Evolutionary conservation across 1,140 invertebrate genomes (phyloP), one percentile per base, ranked within the genome.

Genomic region (Calosoma granatense): DNA sequence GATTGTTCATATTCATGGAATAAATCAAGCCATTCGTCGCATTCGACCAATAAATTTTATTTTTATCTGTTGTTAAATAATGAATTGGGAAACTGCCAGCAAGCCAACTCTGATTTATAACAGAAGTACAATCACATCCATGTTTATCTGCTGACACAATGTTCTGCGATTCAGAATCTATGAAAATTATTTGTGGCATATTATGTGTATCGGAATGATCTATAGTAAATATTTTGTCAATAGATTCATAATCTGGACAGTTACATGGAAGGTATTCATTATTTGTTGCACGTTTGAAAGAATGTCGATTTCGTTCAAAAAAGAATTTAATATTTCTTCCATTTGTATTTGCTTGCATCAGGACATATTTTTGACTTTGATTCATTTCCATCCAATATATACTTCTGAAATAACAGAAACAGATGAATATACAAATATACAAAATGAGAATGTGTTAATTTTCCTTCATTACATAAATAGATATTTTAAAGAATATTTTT

Each of bases 351-450:
- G 79, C 78, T 56, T 79, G 80, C 81, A 86, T 85, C 39, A 87
- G 70, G 36, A 74, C 73, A 15, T 78, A 78, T 52, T 71, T 72
- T 52, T 78, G 72, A 36, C 73, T 75, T 43, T 72, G 66, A 1
- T 69, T 68, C 47, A 76, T 67, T 71, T 85, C 81, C 59, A 88
- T 81, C 87, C 87, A 92, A 62, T 84, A 85, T 26, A 92, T 64
- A 36, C 78, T 79, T 62, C 85, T 89, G 64, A 59, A 78, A 76
- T 56, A 52, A n/a, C n/a, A n/a, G n/a, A n/a, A n/a, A n/a, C n/a
- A n/a, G n/a, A n/a, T n/a, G n/a, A n/a, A n/a, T n/a, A n/a, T n/a
- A n/a, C n/a, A n/a, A n/a, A n/a, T n/a, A n/a, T n/a, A n/a, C n/a
- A n/a, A n/a, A n/a, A n/a, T n/a, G n/a, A n/a, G n/a, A n/a, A n/a